Evolutionary conservation across 2,888 invertebrate genomes (phyloP), one percentile per base, ranked within the genome.

Genomic region (Aphidoletes aphidimyza): DNA sequence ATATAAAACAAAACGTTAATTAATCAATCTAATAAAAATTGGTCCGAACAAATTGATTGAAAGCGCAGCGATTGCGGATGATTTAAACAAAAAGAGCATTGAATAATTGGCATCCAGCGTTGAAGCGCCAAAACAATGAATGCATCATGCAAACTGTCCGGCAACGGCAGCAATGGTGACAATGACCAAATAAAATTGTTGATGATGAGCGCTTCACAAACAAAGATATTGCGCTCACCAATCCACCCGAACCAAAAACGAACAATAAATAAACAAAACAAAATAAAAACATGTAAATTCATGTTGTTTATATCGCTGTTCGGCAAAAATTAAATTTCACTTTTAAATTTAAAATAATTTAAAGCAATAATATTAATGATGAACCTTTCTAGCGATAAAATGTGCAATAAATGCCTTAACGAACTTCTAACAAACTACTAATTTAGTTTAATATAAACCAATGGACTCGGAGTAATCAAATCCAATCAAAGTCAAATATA

Each of bases 381-480:
- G 17, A 37, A 47, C 11, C 45, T 42, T 47, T 45, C 45, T 39
- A 83, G 30, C 17, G 37, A 22, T 81, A 26, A 47, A 83, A 83
- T 45, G 83, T 17, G 47, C 85, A 85, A 85, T 83, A 84, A 84
- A 84, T 85, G 83, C 85, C 86, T 86, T 86, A 86, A 86, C 85
- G 86, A 86, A 86, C 85, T 86, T 85, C 86, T 86, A 86, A 86
- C 85, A 86, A 86, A 86, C 85, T 86, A 86, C 86, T 86, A 85
- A 86, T 86, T 86, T 86, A 86, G 83, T 84, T 86, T 85, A 54
- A 84, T 84, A 59, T 45, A 84, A 84, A 69, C 69, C 69, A 69
- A 69, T 69, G 69, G 69, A 69, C 69, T 69, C 69, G 69, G n/a
- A 69, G 69, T 69, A 69, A 69, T 69, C 69, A 69, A 69, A 69